Evolutionary conservation across 2,113 vertebrate genomes (phyloP), one percentile per base, ranked within the genome.

Genomic region (Marcusenius ussheri): DNA sequence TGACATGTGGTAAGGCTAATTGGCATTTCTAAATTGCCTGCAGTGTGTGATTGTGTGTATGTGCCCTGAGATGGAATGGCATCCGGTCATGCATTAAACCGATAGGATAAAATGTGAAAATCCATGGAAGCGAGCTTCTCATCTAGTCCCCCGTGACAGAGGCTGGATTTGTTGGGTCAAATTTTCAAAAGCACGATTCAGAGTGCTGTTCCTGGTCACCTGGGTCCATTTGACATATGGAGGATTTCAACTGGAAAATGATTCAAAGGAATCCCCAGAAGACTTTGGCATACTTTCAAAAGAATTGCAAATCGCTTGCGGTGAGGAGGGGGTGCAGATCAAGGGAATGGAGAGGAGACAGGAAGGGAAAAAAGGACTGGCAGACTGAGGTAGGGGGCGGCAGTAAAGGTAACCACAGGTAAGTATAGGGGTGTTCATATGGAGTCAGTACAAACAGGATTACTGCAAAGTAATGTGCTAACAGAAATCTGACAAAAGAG

Each of bases 171-270:
- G 87, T 19, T 70, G 53, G 53, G 27, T 27, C 87, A 24, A 35
- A 56, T 19, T 70, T 47, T 31, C 58, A 51, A 83, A 89, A 80
- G 51, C 74, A 80, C 24, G 27, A 15, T 74, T 46, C 46, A 15
- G 31, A 88, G 86, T 66, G 49, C 49, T 21, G 39, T 58, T 51
- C 77, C 85, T 70, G 45, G 66, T 89, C 19, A 27, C 49, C 58
- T 62, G 66, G 46, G 13, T 88, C 49, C 45, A 42, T 51, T 74
- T 58, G 77, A 91, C 90, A 89, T 89, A 91, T 89, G 90, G 90
- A 53, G 85, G 50, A 77, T 77, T 89, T 88, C 70, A 89, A 84
- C 90, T 46, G 88, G 89, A 90, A 45, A 51, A 70, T 17, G 45
- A 35, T 80, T 51, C 35, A 89, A 89, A 89, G 66, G 47, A 47